Percentiles rank a stretch among this genome's conserved stretches.
phyloP scores from a whole-genome alignment of 2,113 vertebrate species.

The Mormyrus iriodes region DNA sequence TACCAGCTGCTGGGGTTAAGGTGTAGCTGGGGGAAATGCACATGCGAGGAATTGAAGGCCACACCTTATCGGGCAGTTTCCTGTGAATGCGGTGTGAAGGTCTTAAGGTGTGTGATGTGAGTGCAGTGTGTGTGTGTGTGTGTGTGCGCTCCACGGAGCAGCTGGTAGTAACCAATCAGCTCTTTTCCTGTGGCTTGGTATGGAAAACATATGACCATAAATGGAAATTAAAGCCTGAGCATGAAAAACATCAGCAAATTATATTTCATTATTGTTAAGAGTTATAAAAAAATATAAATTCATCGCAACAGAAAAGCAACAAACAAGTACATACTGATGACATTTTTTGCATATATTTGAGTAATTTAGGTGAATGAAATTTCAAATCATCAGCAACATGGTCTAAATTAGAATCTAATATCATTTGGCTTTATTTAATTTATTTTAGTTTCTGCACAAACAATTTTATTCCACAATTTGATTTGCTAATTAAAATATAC shows the following conservation, averaged over 20 bases:
- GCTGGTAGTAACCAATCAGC: neutral
- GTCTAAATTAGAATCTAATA: neutral
- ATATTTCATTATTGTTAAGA: neutral
- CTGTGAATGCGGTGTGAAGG: neutral
- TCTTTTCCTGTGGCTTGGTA: neutral
- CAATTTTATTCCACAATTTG: neutral
- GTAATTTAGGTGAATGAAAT: conserved; percentile 1
- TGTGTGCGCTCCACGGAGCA: neutral
- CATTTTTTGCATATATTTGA: neutral
- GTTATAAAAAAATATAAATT: neutral
- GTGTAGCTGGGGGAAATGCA: neutral
- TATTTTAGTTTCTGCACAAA: neutral
- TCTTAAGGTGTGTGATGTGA: neutral
- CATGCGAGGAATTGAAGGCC: neutral
- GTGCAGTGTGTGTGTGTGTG: neutral
- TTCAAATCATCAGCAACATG: neutral
- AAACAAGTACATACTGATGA: neutral
- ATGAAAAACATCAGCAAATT: neutral
- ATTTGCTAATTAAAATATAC: conserved; percentile 5
- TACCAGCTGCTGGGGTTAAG: neutral
- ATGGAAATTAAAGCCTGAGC: neutral
- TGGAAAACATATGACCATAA: neutral
- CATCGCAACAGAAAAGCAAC: neutral
- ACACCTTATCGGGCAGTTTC: neutral
- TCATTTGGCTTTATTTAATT: neutral